These are phyloP conservation scores for Euura lappo DNA, from an alignment of 1,140 invertebrate species.

Conservation along the genomic window DNA sequence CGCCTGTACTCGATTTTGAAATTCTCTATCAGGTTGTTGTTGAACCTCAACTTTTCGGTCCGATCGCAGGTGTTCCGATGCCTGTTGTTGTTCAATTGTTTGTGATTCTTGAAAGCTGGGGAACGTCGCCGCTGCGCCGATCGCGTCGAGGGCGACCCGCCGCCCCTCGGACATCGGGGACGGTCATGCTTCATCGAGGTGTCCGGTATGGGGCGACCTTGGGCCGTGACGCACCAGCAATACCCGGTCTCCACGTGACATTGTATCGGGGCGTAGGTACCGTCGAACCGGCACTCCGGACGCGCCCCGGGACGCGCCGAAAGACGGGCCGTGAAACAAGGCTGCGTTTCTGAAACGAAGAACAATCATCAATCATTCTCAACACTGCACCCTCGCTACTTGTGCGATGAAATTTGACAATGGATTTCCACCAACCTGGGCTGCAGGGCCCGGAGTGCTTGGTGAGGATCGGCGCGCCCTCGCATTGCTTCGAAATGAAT, in stretches of 20 bases:
- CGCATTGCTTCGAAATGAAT: slow-evolving; percentile 75
- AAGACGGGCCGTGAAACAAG: slow-evolving; percentile 60
- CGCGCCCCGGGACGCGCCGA: slow-evolving; percentile 41
- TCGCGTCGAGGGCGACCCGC: slow-evolving; percentile 34
- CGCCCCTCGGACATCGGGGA: slow-evolving; percentile 68
- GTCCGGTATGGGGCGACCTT: slow-evolving; percentile 78
- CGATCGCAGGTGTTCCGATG: slow-evolving; percentile 67
- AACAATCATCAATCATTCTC: neutral
- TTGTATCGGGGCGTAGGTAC: slow-evolving; percentile 82
- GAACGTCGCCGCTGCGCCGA: slow-evolving; percentile 46
- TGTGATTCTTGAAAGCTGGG: slow-evolving; percentile 47
- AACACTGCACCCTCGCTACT: neutral
- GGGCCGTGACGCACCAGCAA: slow-evolving; percentile 85
- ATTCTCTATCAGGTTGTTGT: slow-evolving; percentile 79
- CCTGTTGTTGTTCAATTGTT: slow-evolving; percentile 40
- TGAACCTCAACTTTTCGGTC: slow-evolving; percentile 78
- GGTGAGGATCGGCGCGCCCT: slow-evolving; percentile 69
- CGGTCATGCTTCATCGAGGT: slow-evolving; percentile 72
- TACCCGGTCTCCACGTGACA: slow-evolving; percentile 78
- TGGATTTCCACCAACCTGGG: slow-evolving; percentile 62
- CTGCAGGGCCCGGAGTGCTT: slow-evolving; percentile 73
- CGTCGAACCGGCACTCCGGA: slow-evolving; percentile 80
- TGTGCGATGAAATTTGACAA: neutral
- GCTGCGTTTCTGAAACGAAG: slow-evolving; percentile 47
- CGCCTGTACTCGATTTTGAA: slow-evolving; percentile 80